phyloP scores from a whole-genome alignment of 2,797 vertebrate genomes.

The Dicrostonyx torquatus region DNA sequence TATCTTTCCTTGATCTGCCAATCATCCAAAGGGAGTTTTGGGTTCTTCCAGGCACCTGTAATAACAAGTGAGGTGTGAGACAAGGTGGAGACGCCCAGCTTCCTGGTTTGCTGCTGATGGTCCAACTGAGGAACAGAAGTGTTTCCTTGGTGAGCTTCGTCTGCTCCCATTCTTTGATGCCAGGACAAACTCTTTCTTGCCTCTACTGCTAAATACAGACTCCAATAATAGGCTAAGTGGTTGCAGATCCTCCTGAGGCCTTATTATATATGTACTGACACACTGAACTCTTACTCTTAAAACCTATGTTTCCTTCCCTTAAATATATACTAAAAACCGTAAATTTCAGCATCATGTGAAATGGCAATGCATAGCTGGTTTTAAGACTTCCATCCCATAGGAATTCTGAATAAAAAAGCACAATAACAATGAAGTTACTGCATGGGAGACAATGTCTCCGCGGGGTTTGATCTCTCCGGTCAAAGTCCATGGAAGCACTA shows the following conservation, averaged over 20 bases:
- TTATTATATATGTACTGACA: constrained; percentile 57
- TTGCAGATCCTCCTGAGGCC: constrained; percentile 40
- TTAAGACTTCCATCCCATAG: neutral
- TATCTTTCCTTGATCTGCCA: neutral
- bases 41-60: neutral
- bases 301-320: constrained; percentile 35
- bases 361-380: neutral
- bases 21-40: neutral
- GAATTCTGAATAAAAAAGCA: neutral
- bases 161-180: constrained; percentile 6
- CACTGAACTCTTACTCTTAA: constrained; percentile 51
- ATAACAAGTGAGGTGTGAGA: neutral
- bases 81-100: neutral
- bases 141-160: constrained; percentile 62
- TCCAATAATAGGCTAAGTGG: constrained; percentile 65
- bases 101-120: constrained; percentile 36
- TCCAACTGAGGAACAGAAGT: constrained; percentile 20
- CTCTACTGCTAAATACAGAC: constrained; percentile 67
- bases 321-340: constrained; percentile 55
- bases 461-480: constrained; percentile 12
- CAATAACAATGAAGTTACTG: neutral
- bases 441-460: neutral
- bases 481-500: neutral
- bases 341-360: constrained; percentile 40
- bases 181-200: constrained; percentile 47